These are phyloP conservation scores for Steromphala cineraria DNA, from an alignment of 2,888 invertebrate species.

Conservation along the genomic window DNA sequence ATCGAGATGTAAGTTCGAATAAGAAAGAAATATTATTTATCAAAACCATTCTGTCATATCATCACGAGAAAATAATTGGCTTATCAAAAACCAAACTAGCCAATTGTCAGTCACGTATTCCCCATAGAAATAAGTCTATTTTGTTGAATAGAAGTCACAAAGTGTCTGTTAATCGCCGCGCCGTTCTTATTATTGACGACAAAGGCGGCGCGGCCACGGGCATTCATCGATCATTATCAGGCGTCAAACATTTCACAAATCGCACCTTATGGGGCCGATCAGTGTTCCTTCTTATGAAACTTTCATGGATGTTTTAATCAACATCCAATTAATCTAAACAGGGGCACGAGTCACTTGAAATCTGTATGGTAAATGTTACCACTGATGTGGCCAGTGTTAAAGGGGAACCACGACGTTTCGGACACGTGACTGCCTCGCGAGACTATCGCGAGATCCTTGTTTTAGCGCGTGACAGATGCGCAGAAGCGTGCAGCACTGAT, in stretches of 20 bases:
- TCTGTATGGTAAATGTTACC: constrained; percentile 14
- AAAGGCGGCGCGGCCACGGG: background rate
- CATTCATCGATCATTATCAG: background rate
- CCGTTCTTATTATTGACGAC: background rate
- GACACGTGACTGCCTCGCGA: background rate
- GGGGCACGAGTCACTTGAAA: constrained; percentile 4
- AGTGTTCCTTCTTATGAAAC: constrained; percentile 11
- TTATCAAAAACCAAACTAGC: too few relatives aligned
- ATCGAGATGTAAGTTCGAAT: too few relatives aligned
- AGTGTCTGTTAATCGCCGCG: background rate
- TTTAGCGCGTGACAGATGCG: constrained; percentile 9
- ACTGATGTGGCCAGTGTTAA: constrained; percentile 3
- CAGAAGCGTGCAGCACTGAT: constrained; percentile 5
- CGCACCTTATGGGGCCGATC: constrained; percentile 10
- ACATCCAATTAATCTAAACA: constrained; percentile 24
- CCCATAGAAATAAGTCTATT: background rate
- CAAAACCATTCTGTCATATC: too few relatives aligned
- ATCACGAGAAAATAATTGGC: too few relatives aligned
- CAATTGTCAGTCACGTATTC: background rate
- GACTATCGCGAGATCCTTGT: background rate
- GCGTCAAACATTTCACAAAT: constrained; percentile 11
- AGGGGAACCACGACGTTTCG: background rate
- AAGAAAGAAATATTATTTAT: too few relatives aligned
- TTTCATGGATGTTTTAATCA: constrained; percentile 27
- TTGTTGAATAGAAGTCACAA: background rate